These are phyloP conservation scores for Microchrysa polita DNA, from an alignment of 2,888 invertebrate genomes.

Conservation along the genomic window DNA sequence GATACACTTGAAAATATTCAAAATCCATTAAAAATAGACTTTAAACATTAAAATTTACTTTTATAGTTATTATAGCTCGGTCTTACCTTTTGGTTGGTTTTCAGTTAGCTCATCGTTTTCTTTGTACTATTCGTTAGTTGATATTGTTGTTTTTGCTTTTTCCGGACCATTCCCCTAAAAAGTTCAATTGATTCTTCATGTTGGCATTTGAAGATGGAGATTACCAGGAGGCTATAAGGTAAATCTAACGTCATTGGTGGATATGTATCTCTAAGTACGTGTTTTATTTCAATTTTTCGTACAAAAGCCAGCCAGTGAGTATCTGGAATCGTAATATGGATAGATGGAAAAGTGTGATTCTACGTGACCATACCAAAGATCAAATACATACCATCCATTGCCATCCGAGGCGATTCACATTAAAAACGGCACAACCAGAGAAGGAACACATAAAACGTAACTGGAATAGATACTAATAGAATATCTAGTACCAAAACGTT, in stretches of 20 bases:
- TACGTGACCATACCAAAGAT: conserved; percentile 40
- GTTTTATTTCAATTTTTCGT: conserved; percentile 41
- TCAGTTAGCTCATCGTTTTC: not conserved
- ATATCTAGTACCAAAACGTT: too few species aligned
- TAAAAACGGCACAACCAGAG: conserved; percentile 39
- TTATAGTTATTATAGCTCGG: conserved; percentile 38
- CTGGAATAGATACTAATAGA: conserved; percentile 41
- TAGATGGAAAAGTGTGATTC: conserved; percentile 35
- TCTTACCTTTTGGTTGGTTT: not conserved
- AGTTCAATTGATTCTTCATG: conserved; percentile 41
- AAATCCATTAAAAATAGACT: conserved; percentile 40
- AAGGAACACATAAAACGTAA: conserved; percentile 36
- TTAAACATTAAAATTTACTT: conserved; percentile 39
- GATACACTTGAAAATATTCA: conserved; percentile 38
- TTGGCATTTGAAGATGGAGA: conserved; percentile 11
- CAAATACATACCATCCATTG: conserved; percentile 2
- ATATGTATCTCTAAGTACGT: conserved; percentile 22
- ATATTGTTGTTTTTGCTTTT: too few species aligned
- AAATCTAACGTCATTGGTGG: conserved; percentile 33
- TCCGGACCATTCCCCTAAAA: conserved; percentile 2
- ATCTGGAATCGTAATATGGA: conserved; percentile 3
- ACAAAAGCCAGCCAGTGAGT: conserved; percentile 30
- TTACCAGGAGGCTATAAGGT: conserved; percentile 4
- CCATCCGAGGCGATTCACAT: conserved; percentile 22
- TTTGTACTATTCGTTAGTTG: conserved; percentile 1